These are phyloP conservation scores for Holacanthus passer DNA, from an alignment of 2,113 vertebrate species.

Conservation along the genomic window DNA sequence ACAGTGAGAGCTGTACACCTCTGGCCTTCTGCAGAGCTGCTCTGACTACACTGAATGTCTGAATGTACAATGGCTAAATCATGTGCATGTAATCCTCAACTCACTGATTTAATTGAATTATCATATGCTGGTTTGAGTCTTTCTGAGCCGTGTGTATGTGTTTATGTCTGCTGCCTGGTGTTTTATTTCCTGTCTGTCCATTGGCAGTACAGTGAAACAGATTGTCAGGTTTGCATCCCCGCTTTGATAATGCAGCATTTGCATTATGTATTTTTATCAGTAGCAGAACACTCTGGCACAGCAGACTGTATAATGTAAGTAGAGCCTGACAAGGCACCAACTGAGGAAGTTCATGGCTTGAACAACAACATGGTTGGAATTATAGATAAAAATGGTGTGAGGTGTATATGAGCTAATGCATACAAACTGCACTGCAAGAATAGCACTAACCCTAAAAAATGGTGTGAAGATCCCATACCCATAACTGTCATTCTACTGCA, in stretches of 20 bases:
- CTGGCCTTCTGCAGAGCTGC: neutral
- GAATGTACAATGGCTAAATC: neutral
- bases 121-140: constrained; percentile 16
- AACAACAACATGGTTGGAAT: constrained; percentile 9
- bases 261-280: constrained; percentile 73
- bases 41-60: neutral
- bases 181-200: constrained; percentile 66
- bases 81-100: constrained; percentile 1
- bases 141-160: constrained; percentile 1
- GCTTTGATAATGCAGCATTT: constrained; percentile 59
- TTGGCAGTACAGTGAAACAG: constrained; percentile 72
- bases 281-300: constrained; percentile 42
- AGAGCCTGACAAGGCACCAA: constrained; percentile 13
- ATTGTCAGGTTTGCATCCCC: constrained; percentile 70
- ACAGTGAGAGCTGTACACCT: neutral
- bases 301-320: constrained; percentile 41
- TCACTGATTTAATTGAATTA: constrained; percentile 30
- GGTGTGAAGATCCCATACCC: too few relatives aligned
- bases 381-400: neutral
- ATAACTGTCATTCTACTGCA: neutral
- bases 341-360: constrained; percentile 17
- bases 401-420: neutral
- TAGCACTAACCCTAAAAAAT: neutral
- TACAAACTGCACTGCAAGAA: neutral
- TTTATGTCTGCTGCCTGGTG: constrained; percentile 40